Evolutionary conservation across 1,140 invertebrate genomes (phyloP).

Genomic region (Stegodyphus dumicola): DNA sequence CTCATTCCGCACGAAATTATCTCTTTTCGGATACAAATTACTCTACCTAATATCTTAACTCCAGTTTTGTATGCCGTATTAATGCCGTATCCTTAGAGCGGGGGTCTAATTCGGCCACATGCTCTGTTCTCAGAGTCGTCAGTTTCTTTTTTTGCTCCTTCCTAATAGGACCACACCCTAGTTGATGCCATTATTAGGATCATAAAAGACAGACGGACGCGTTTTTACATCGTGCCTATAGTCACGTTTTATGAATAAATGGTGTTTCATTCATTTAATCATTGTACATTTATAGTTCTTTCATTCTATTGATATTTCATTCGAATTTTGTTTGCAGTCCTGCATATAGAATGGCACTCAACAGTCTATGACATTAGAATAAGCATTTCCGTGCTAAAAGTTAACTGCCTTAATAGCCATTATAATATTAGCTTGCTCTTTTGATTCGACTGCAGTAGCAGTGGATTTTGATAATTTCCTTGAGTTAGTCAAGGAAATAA

Average conservation of each 20-base stretch:
- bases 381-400: background rate
- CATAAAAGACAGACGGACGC: slow-evolving; percentile 33
- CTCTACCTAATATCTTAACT: slow-evolving; percentile 16
- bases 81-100: slow-evolving; percentile 4
- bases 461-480: no score
- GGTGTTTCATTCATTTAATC: background rate
- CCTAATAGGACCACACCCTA: slow-evolving; percentile 53
- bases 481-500: no score
- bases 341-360: background rate
- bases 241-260: slow-evolving; percentile 20
- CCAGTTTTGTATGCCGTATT: slow-evolving; percentile 44
- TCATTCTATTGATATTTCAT: background rate
- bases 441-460: no score
- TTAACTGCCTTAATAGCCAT: no score
- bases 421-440: no score
- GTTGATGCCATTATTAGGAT: slow-evolving; percentile 49
- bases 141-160: slow-evolving; percentile 1
- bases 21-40: slow-evolving; percentile 45
- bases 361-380: background rate
- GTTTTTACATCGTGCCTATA: background rate
- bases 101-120: slow-evolving; percentile 27
- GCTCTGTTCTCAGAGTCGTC: slow-evolving; percentile 16
- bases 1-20: slow-evolving; percentile 30
- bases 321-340: background rate
- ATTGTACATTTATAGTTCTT: background rate